Conservation (phyloP, 1,140 invertebrate genomes). For the Aricia agestis region DNA sequence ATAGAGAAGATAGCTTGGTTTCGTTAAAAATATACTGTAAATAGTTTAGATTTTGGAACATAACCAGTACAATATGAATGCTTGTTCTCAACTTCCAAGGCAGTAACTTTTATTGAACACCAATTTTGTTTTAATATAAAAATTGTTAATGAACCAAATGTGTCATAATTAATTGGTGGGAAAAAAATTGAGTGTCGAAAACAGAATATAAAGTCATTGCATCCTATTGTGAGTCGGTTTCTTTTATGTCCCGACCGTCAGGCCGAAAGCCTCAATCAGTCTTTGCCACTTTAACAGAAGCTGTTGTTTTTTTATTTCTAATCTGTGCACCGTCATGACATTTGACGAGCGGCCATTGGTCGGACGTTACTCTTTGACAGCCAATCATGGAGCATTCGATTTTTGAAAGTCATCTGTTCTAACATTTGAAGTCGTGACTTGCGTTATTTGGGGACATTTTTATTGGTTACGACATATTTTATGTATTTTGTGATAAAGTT, state of each 20-base stretch:
- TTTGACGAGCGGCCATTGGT: constrained; percentile 64
- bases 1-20: too few relatives aligned
- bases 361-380: constrained; percentile 51
- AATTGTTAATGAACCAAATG: background rate
- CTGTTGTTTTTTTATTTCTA: constrained; percentile 50
- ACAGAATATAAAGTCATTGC: constrained; percentile 16
- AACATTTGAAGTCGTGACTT: constrained; percentile 54
- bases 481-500: constrained; percentile 20
- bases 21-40: too few relatives aligned
- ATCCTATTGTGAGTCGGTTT: constrained; percentile 19
- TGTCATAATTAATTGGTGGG: constrained; percentile 16
- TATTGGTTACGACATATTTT: constrained; percentile 32
- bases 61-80: too few relatives aligned
- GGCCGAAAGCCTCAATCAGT: constrained; percentile 20
- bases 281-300: constrained; percentile 60
- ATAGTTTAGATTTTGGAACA: too few relatives aligned
- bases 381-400: constrained; percentile 56
- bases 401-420: constrained; percentile 61
- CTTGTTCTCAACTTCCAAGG: background rate
- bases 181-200: constrained; percentile 14
- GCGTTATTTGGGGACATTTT: constrained; percentile 30
- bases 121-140: background rate
- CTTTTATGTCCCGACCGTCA: constrained; percentile 20
- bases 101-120: background rate
- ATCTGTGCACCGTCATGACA: constrained; percentile 56